Base-by-base conservation (phyloP, 1,140 invertebrate genomes). In the Platorchestia sp. region DNA sequence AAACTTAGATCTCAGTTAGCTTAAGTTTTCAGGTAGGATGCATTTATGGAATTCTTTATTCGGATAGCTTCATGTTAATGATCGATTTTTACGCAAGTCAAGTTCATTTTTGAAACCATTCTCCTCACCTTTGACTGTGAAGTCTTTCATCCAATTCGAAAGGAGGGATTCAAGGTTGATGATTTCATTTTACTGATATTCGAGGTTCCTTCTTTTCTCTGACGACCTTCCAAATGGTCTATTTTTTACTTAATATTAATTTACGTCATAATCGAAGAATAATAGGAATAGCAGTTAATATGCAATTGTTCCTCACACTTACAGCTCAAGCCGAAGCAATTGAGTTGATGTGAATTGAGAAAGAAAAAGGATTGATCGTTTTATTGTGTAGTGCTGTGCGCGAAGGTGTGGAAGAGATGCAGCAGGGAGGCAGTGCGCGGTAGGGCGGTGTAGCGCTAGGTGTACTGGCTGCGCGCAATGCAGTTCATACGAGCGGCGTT, bases 391-490 rank as follows among this genome's bases (percentile, higher is more conserved):
- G 87, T 89, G 87, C 42, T 45, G 45, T 93, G 91, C 44, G 91
- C 40, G 40, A 47, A 40, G 45, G 6, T 93, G 41, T 93, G 91
- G 45, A 93, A 27, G 91, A 93, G 10, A 10, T 14, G 6, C 43
- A 36, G 87, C 43, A 93, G 91, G 45, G 91, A 93, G 91, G 91
- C 91, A 47, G 91, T 93, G 91, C 45, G 36, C 91, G 91, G 91
- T 95, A 59, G 96, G 96, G 96, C 93, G 90, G 47, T 86, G 43
- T 95, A 95, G 95, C 87, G 89, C 96, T 96, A 96, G 96, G 42
- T 97, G 97, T 97, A 97, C 96, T 95, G 96, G 97, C 97, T 97
- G 97, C 97, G 97, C 97, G 97, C 97, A 97, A 97, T 97, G 97
- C 97, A 97, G 97, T 97, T 97, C 97, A 97, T 97, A 19, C 59